Conservation (phyloP, 2,797 vertebrate species). For the Urocyon cinereoargenteus region DNA sequence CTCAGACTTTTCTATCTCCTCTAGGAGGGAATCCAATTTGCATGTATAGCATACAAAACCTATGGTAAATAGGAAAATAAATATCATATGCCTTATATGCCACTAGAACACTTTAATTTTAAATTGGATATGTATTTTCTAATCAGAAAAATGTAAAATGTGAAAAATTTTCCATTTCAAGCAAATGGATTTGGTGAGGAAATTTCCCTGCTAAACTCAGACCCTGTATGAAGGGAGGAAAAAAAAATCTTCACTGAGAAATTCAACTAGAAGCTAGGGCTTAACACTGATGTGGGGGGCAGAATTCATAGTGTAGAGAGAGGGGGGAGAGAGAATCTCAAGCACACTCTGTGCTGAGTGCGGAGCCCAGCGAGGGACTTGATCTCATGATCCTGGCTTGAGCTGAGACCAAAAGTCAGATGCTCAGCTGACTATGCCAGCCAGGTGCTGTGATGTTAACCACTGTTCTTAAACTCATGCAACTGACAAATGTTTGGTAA, state of each 20-base stretch:
- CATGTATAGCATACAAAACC: neutral
- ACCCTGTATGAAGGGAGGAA: neutral
- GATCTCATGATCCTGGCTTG: neutral
- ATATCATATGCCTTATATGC: neutral
- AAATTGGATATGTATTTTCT: constrained; percentile 27
- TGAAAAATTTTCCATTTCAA: neutral
- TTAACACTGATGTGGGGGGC: neutral
- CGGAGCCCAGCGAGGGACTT: neutral
- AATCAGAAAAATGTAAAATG: neutral
- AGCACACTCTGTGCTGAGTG: neutral
- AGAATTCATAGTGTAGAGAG: neutral
- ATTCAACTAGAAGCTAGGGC: neutral
- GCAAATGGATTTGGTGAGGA: neutral
- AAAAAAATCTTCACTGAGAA: neutral
- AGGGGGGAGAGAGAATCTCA: neutral
- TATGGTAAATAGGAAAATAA: neutral
- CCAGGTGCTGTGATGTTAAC: neutral
- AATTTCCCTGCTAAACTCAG: neutral
- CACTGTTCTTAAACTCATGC: neutral
- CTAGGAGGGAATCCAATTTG: neutral
- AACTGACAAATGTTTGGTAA: neutral
- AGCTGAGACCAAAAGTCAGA: neutral
- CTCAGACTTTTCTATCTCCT: neutral
- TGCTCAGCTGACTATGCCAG: neutral
- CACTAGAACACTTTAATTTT: neutral